A percentile compares a stretch with the other conserved stretches of the same genome.
phyloP scores from a whole-genome alignment of 2,113 vertebrate genomes.

The Geococcyx californianus region DNA sequence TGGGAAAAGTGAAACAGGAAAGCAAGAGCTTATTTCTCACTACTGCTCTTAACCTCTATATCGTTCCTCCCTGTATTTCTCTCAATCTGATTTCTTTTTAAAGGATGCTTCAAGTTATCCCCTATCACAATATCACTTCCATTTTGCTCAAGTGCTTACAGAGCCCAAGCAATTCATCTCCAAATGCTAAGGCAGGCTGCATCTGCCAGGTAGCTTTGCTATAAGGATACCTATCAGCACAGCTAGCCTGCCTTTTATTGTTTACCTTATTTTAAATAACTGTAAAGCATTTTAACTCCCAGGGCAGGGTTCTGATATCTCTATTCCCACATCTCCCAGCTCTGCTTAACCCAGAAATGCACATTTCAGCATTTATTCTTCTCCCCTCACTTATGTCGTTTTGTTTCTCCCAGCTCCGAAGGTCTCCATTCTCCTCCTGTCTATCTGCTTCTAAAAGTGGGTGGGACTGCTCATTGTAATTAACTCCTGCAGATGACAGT shows the following conservation, averaged over 20 bases:
- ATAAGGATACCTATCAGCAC: accelerated
- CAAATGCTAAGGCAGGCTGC: not conserved
- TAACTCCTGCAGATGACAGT: slow-evolving; percentile 56
- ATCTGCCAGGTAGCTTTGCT: not conserved
- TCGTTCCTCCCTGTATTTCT: not conserved
- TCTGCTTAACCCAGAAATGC: not conserved
- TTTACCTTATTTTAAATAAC: not conserved
- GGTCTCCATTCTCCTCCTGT: slow-evolving; percentile 37
- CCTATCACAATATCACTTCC: not conserved
- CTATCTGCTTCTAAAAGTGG: slow-evolving; percentile 42
- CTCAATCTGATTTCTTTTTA: not conserved
- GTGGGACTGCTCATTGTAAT: slow-evolving; percentile 44
- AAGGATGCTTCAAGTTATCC: not conserved
- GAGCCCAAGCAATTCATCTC: not conserved
- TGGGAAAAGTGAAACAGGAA: not conserved
- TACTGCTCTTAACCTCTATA: not conserved
- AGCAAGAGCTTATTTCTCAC: not conserved
- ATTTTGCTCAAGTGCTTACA: not conserved
- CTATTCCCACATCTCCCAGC: not conserved
- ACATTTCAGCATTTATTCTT: not conserved
- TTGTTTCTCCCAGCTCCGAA: not conserved
- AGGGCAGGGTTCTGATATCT: not conserved
- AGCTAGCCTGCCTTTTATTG: not conserved
- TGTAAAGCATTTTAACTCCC: not conserved
- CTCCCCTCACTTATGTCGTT: not conserved